Conservation (phyloP, 1,140 invertebrate species). For the Liolophura sinensis region DNA sequence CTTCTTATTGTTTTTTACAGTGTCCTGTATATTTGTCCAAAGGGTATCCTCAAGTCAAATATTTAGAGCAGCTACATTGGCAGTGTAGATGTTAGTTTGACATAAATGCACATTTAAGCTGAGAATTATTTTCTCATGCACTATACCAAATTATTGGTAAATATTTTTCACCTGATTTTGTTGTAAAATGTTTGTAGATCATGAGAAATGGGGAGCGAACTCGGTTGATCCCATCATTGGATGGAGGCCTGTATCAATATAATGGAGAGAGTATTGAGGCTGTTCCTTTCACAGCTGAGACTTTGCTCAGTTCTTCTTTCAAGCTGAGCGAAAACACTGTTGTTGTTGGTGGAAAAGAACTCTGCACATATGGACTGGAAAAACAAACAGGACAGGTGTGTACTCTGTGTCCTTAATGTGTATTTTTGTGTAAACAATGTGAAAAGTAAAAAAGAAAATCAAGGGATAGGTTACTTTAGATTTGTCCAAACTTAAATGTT, state of each 20-base stretch:
- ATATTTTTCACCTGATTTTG: background rate
- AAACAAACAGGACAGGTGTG: conserved; percentile 70
- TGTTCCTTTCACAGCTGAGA: conserved; percentile 82
- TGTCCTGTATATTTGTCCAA: too few relatives aligned
- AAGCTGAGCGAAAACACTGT: conserved; percentile 81
- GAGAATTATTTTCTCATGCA: too few relatives aligned
- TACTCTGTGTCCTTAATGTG: background rate
- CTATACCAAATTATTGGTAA: too few relatives aligned
- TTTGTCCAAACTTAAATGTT: too few relatives aligned
- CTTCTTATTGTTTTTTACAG: too few relatives aligned
- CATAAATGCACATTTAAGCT: too few relatives aligned
- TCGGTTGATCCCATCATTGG: conserved; percentile 86
- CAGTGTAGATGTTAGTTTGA: too few relatives aligned
- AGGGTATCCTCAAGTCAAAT: too few relatives aligned
- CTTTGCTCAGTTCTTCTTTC: conserved; percentile 79
- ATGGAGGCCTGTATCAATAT: conserved; percentile 87
- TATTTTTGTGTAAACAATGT: too few relatives aligned
- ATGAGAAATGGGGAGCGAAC: conserved; percentile 84
- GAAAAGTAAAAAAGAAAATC: too few relatives aligned
- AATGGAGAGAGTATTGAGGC: conserved; percentile 86
- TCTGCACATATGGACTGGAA: conserved; percentile 69
- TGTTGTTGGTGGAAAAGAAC: conserved; percentile 78
- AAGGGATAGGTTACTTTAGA: too few relatives aligned
- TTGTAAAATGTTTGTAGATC: conserved; percentile 65
- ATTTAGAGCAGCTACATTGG: too few relatives aligned